A percentile compares a stretch with the other conserved stretches of the same genome.
phyloP scores from a whole-genome alignment of 2,113 vertebrate species.

The Oncorhynchus clarkii region DNA sequence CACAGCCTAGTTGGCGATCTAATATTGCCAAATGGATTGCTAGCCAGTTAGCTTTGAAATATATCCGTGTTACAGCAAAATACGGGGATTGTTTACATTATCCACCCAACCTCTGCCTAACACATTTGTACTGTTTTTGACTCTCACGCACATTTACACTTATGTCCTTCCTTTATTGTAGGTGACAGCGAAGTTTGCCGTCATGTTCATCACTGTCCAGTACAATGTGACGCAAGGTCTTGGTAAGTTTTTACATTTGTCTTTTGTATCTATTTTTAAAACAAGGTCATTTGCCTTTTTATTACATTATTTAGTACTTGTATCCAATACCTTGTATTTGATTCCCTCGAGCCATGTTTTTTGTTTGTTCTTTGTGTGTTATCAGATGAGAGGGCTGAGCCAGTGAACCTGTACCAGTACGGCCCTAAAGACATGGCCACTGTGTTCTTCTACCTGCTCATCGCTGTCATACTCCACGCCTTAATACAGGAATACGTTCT shows the following conservation, averaged over 20 bases:
- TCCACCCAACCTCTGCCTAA: too few relatives aligned
- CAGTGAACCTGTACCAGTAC: conserved; percentile 75
- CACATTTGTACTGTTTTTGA: too few relatives aligned
- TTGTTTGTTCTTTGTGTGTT: conserved; percentile 1
- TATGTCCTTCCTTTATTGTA: conserved; percentile 52
- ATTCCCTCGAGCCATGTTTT: not conserved
- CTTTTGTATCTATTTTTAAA: not conserved
- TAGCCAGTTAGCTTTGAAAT: not conserved
- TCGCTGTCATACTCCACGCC: conserved; percentile 81
- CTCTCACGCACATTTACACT: not conserved
- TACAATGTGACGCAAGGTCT: conserved; percentile 80
- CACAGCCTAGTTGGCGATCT: not conserved
- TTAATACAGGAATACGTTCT: conserved; percentile 83
- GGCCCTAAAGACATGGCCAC: conserved; percentile 81
- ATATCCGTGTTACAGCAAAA: conserved; percentile 3
- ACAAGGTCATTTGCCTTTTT: not conserved
- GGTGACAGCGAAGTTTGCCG: conserved; percentile 75
- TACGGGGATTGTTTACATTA: too few relatives aligned
- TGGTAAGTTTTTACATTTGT: conserved; percentile 60
- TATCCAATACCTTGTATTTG: not conserved
- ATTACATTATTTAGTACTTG: not conserved
- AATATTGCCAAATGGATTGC: too few relatives aligned
- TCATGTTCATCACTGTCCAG: conserved; percentile 83
- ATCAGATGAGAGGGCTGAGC: conserved; percentile 72
- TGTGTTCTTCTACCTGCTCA: conserved; percentile 82